Evolutionary conservation across 2,113 vertebrate species (phyloP), one percentile per base, ranked within the genome.

Genomic region (Podarcis cretensis): DNA sequence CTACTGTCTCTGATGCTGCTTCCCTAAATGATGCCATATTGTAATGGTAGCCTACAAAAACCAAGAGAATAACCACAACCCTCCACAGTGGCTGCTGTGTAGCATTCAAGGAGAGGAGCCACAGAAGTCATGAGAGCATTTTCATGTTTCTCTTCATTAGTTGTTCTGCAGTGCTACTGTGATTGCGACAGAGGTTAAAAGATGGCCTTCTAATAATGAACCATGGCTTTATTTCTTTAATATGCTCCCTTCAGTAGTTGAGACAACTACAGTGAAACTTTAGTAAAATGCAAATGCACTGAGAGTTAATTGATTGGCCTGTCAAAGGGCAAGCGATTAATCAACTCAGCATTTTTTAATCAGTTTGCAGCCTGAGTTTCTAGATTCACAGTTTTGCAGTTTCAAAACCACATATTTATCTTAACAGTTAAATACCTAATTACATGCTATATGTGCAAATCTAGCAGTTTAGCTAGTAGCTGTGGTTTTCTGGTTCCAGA

Each of bases 401-500:
- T 92, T 13, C 30, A 91, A 90, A 20, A 73, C 87, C 68, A 83
- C 0, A 27, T 81, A 85, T 37, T 65, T 32, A 81, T 84, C 40
- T 89, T 48, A 87, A 83, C 80, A 89, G 25, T 79, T 88, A 40
- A 73, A 27, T 82, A 82, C 30, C 81, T 69, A 92, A 27, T 89
- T 89, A 69, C 8, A 74, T 54, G 9, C 37, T 90, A 54, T 83
- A 87, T 73, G 35, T 92, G 74, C 89, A 87, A 89, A 84, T 66
- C 32, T 92, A 93, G 30, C 57, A 84, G 13, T 83, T 69, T 20
- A 77, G 25, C 43, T 82, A 87, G 35, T 85, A 87, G 59, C 57
- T 93, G 30, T 89, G 92, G 66, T 54, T 93, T 93, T 83, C 86
- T 88, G 40, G 63, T 93, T 87, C 87, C 83, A 13, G 1, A 89